Base-by-base conservation (phyloP, 2,888 invertebrate genomes). In the Pardosa pseudoannulata region DNA sequence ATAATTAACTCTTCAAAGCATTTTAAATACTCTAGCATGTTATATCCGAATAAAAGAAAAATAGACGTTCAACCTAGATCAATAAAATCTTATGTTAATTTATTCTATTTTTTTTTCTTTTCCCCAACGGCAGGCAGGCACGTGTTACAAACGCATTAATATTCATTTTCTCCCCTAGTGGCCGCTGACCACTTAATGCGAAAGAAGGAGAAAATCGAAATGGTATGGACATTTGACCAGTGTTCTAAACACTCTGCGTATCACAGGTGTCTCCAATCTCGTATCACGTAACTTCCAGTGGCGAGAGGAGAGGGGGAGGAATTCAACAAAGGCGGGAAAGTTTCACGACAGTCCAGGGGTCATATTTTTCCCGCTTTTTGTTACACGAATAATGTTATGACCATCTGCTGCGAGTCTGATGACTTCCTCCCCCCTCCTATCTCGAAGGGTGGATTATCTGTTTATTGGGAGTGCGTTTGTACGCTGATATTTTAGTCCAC, bases 251-350 rank as follows among this genome's bases (percentile, higher is more conserved):
- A 16, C 16, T 2, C 7, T 2, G 23, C 23, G 56, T 23, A 56
- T 56, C 56, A 56, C 56, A 56, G 56, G 56, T 56, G 56, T 56
- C 16, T 16, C 13, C 16, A 36, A 11, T 36, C 41, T 5, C 41
- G 9, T 9, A 46, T 1, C 41, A n/a, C 16, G 16, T 46, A 46
- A 46, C 6, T 6, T 36, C 6, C 6, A 46, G 36, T 36, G 36
- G 11, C n/a, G 28, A 29, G 16, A 23, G 13, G 1, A 3, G 56
- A 36, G 36, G 16, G 41, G 71, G 39, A 39, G 71, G n/a, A 29
- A 39, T 19, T 1, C 19, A 39, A 70, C 36, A 70, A 70, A 36
- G 23, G 62, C 41, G n/a, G 70, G 36, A 79, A 79, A 68, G 39
- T 78, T 78, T 27, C 36, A 27, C 23, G 62, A 27, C 41, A 46